phyloP scores from a whole-genome alignment of 2,888 invertebrate genomes.

The Chrysomela aeneicollis region DNA sequence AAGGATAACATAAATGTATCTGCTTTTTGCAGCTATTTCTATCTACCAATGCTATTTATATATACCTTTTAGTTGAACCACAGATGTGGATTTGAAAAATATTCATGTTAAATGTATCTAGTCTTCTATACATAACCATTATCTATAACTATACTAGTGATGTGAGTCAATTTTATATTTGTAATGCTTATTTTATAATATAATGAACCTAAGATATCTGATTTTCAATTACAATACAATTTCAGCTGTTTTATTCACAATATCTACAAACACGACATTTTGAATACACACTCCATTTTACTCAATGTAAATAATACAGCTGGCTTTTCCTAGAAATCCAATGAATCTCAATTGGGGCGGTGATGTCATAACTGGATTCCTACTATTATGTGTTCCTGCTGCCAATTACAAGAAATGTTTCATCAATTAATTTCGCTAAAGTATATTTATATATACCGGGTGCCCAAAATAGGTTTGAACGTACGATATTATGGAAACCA shows the following conservation, averaged over 20 bases:
- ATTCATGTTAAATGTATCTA: not conserved
- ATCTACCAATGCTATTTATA: not conserved
- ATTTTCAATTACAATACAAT: conserved; percentile 5
- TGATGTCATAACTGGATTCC: conserved; percentile 8
- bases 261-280: not conserved
- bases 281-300: not conserved
- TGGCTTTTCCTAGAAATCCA: conserved; percentile 21
- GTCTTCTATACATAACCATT: not conserved
- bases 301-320: conserved; percentile 14
- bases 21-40: not conserved
- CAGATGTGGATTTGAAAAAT: not conserved
- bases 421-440: not conserved
- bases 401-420: not conserved
- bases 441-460: not conserved
- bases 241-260: not conserved
- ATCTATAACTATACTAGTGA: not conserved
- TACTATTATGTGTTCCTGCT: not conserved
- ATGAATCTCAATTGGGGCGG: conserved; percentile 9
- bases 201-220: not conserved
- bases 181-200: conserved; percentile 23
- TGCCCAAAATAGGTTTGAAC: too few species aligned
- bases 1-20: not conserved
- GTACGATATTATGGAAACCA: too few species aligned
- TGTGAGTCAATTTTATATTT: conserved; percentile 23
- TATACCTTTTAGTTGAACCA: not conserved